Conservation (phyloP, 2,113 vertebrate species). For the Hipposideros armiger region DNA sequence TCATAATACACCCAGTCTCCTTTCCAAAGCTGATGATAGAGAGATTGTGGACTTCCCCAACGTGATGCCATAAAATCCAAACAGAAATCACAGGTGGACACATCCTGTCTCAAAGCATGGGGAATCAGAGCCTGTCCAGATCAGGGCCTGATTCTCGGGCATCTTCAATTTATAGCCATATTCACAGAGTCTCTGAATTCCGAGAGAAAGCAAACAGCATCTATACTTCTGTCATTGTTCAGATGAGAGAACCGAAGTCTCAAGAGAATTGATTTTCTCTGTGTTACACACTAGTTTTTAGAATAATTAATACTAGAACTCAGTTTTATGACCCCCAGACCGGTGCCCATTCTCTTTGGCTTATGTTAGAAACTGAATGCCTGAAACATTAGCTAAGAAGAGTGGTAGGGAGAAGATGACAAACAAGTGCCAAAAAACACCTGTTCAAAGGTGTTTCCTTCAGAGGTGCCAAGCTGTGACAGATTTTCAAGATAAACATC, state of each 20-base stretch:
- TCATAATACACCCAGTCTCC: background rate
- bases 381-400: background rate
- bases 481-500: background rate
- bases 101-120: background rate
- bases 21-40: background rate
- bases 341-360: background rate
- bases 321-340: background rate
- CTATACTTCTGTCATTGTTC: background rate
- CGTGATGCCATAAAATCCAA: background rate
- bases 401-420: background rate
- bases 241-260: background rate
- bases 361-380: background rate
- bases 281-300: background rate
- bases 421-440: background rate
- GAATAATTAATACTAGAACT: background rate
- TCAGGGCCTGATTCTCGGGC: background rate
- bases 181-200: background rate
- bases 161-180: rapidly evolving
- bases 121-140: background rate
- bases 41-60: background rate
- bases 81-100: background rate
- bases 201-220: background rate
- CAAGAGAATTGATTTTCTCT: background rate
- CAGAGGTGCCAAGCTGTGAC: background rate
- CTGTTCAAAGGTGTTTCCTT: background rate